phyloP scores from a whole-genome alignment of 1,140 invertebrate genomes.

The Trichonephila inaurata region DNA sequence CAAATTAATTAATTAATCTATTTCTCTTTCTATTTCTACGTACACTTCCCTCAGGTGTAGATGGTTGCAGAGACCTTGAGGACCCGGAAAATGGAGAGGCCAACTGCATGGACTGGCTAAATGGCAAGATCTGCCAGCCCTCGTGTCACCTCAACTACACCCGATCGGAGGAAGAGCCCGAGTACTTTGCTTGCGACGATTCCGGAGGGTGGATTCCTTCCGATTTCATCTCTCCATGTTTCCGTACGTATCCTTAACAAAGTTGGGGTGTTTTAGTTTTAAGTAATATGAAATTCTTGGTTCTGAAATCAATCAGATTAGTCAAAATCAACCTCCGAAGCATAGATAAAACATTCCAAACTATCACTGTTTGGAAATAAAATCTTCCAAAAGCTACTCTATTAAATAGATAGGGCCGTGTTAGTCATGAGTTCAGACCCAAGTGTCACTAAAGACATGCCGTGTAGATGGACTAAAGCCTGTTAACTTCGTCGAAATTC shows the following conservation, averaged over 20 bases:
- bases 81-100: conserved; percentile 41
- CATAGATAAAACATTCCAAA: too few species aligned
- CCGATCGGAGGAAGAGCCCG: background rate
- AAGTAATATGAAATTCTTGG: background rate
- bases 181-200: conserved; percentile 41
- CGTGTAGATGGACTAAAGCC: too few species aligned
- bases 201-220: conserved; percentile 2
- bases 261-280: background rate
- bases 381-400: too few species aligned
- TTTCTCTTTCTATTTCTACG: background rate
- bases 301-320: background rate
- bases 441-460: too few species aligned
- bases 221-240: background rate
- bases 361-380: too few species aligned
- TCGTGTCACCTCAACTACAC: background rate
- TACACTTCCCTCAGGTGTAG: background rate
- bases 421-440: too few species aligned
- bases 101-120: conserved; percentile 54
- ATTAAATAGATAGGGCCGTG: too few species aligned
- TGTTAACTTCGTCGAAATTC: too few species aligned
- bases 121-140: conserved; percentile 46
- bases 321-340: too few species aligned
- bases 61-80: conserved; percentile 42
- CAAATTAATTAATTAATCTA: too few species aligned
- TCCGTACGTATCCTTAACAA: background rate